These are phyloP conservation scores for Kradibia gibbosae DNA, from an alignment of 1,140 invertebrate species.

Conservation along the genomic window DNA sequence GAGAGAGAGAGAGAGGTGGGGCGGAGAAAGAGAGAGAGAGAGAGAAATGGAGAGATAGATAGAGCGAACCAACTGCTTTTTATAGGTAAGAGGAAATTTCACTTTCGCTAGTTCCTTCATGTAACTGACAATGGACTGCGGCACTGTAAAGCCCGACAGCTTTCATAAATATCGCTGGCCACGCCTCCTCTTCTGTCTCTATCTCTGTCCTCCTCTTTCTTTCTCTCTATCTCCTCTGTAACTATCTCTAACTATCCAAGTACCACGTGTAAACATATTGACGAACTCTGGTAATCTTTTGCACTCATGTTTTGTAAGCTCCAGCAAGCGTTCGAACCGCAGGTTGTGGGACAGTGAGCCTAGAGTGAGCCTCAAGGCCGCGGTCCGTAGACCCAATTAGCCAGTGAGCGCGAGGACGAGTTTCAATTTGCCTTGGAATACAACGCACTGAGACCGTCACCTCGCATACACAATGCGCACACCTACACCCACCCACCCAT, in stretches of 20 bases:
- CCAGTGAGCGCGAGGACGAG: constrained; percentile 17
- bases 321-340: constrained; percentile 21
- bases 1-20: not conserved
- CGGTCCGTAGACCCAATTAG: constrained; percentile 34
- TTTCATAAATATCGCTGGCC: not conserved
- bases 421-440: constrained; percentile 23
- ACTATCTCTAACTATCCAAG: no score
- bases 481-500: no score
- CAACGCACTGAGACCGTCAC: constrained; percentile 37
- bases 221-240: not conserved
- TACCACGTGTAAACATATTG: no score
- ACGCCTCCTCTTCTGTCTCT: not conserved
- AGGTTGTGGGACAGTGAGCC: not conserved
- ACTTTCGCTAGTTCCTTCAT: constrained; percentile 56
- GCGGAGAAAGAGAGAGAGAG: not conserved
- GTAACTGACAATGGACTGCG: constrained; percentile 29
- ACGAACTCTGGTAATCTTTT: no score
- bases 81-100: constrained; percentile 58
- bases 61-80: constrained; percentile 40
- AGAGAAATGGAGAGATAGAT: not conserved
- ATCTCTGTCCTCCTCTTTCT: constrained; percentile 33
- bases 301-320: no score
- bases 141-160: constrained; percentile 54
- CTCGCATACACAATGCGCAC: no score
- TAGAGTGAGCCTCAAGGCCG: constrained; percentile 22